These are phyloP conservation scores for Drosophila aldrichi DNA, from an alignment of 2,888 invertebrate genomes.

Conservation along the genomic window DNA sequence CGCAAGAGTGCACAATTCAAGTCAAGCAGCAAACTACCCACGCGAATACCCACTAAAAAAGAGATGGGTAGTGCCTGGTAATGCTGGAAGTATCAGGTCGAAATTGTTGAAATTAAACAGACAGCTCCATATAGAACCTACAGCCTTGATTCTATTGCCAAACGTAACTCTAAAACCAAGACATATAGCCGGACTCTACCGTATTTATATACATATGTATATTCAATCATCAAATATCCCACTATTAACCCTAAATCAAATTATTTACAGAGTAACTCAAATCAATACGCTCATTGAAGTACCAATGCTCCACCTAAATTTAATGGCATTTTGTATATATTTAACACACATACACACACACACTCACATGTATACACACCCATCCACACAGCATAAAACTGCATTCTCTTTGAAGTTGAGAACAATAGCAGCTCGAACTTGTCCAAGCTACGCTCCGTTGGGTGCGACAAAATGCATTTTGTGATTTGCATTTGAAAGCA, in stretches of 20 bases:
- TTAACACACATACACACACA: conserved; percentile 20
- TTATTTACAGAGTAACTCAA: conserved; percentile 11
- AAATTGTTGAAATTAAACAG: too few species aligned
- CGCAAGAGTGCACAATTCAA: conserved; percentile 59
- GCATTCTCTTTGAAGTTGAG: conserved; percentile 13
- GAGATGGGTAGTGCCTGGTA: too few species aligned
- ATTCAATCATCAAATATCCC: too few species aligned
- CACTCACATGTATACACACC: background rate
- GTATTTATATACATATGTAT: too few species aligned
- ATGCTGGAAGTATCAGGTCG: background rate
- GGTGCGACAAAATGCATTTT: conserved; percentile 9
- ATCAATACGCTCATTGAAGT: background rate
- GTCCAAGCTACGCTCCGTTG: conserved; percentile 47
- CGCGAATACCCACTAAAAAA: conserved; percentile 20
- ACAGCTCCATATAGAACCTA: background rate
- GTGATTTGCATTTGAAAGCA: conserved; percentile 6
- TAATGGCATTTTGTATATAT: conserved; percentile 36
- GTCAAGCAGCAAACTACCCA: conserved; percentile 28
- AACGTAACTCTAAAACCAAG: background rate
- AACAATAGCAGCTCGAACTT: conserved; percentile 44
- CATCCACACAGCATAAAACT: conserved; percentile 4
- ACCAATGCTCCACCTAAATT: conserved; percentile 21
- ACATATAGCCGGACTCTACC: too few species aligned
- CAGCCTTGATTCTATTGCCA: background rate
- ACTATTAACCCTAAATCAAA: background rate